These are phyloP conservation scores for Alcis repandata DNA, from an alignment of 2,888 invertebrate genomes.

Conservation along the genomic window DNA sequence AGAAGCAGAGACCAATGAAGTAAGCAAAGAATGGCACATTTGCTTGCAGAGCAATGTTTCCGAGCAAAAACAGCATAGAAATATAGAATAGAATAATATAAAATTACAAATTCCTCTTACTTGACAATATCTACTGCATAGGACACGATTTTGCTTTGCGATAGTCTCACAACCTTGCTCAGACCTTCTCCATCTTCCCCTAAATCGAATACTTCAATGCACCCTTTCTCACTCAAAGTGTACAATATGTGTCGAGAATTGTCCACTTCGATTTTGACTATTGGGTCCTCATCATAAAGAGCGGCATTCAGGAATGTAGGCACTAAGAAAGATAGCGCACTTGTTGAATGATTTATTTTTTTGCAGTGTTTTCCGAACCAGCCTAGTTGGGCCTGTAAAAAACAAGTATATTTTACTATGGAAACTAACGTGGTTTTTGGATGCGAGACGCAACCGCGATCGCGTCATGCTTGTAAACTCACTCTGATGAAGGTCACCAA, in stretches of 20 bases:
- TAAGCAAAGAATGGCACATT: too few relatives aligned
- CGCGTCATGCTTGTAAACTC: too few relatives aligned
- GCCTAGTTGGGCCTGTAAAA: conserved; percentile 90
- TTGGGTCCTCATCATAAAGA: conserved; percentile 95
- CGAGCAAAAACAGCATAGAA: too few relatives aligned
- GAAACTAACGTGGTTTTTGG: too few relatives aligned
- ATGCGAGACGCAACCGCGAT: too few relatives aligned
- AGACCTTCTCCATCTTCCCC: conserved; percentile 92
- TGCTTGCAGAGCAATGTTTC: too few relatives aligned
- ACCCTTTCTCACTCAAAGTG: conserved; percentile 95
- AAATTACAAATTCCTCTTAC: conserved; percentile 78
- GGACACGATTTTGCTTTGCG: conserved; percentile 91
- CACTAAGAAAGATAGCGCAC: conserved; percentile 94
- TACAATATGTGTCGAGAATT: conserved; percentile 96
- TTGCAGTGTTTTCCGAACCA: conserved; percentile 98
- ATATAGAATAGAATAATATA: too few relatives aligned
- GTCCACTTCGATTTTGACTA: conserved; percentile 95
- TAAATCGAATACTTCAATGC: conserved; percentile 95
- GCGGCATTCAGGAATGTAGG: conserved; percentile 95
- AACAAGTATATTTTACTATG: not conserved
- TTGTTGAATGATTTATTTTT: conserved; percentile 97
- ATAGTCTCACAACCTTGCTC: conserved; percentile 90
- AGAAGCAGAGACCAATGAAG: too few relatives aligned
- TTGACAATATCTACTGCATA: conserved; percentile 93
- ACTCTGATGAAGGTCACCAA: too few relatives aligned